Evolutionary conservation across 2,797 vertebrate genomes (phyloP), one percentile per base, ranked within the genome.

Genomic region (Pseudochaenichthys georgianus): DNA sequence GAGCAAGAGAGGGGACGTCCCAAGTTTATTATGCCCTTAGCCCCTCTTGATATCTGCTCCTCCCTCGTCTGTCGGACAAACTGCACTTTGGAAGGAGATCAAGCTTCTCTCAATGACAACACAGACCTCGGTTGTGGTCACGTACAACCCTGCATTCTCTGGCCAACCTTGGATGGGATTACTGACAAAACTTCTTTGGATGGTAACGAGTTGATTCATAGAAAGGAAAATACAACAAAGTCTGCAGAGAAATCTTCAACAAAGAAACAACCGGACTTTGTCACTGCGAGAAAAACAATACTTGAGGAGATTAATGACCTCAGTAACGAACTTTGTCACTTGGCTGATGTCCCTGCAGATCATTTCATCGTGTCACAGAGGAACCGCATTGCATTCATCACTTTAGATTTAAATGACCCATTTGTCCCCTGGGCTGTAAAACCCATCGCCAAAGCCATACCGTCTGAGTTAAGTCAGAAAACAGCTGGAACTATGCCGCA

Each of bases 21-120:
- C 13, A 64, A 83, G 67, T 92, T 91, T 91, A 89, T 93, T 88
- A 91, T 91, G 84, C 92, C 92, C 28, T 75, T 93, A 88, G 92
- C 87, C 66, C 90, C 93, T 38, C 77, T 92, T 13, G 62, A 62
- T 21, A 73, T 80, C 48, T 57, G 81, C 78, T 77, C 79, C 47
- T 79, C 82, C 70, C 78, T 84, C 41, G 9, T 81, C 53, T 77
- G 73, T 80, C 57, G 15, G 64, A 68, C 75, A 70, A 78, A 55
- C 75, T 73, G 58, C 57, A 21, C 68, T 81, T 90, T 90, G 77
- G 83, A 90, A 71, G 59, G 77, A 71, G 83, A 91, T 82, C 88
- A 86, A 65, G 53, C 31, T 57, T 73, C 64, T 70, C 58, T 87
- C 73, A 73, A 59, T 80, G 76, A 87, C 76, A 82, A 85, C 67